These are phyloP conservation scores for Platysternon megacephalum DNA, from an alignment of 2,113 vertebrate genomes.

Conservation along the genomic window DNA sequence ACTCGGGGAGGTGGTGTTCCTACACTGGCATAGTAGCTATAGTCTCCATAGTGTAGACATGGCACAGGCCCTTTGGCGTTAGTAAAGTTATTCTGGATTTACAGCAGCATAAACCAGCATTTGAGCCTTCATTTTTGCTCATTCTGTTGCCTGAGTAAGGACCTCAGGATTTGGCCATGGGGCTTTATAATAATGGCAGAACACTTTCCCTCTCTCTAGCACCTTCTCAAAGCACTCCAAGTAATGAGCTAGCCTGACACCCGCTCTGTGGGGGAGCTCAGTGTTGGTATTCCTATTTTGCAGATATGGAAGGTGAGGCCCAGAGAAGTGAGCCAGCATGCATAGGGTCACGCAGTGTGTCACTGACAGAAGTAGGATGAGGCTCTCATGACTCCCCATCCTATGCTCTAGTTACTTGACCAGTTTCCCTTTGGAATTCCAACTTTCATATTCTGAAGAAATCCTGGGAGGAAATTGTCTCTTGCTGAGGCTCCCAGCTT, in stretches of 20 bases:
- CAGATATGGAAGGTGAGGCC: too few relatives aligned
- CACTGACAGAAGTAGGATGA: not conserved
- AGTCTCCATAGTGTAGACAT: not conserved
- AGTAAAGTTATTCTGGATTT: not conserved
- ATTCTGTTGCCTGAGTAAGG: not conserved
- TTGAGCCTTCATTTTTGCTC: constrained; percentile 27
- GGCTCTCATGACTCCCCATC: not conserved
- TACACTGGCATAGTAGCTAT: not conserved
- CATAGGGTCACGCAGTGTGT: too few relatives aligned
- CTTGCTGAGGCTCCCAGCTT: not conserved
- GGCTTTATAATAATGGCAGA: not conserved
- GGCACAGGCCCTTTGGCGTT: not conserved
- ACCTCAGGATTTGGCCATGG: not conserved
- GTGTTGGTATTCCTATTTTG: too few relatives aligned
- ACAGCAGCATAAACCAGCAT: not conserved
- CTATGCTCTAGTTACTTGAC: not conserved
- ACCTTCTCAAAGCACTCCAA: not conserved
- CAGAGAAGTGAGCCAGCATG: too few relatives aligned
- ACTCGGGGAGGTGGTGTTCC: not conserved
- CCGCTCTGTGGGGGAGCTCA: not conserved
- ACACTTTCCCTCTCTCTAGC: not conserved
- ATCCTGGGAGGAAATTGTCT: not conserved
- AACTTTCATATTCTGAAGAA: not conserved
- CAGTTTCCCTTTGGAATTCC: constrained; percentile 1
- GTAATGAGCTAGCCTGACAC: not conserved